These are phyloP conservation scores for Diorhabda sublineata DNA, from an alignment of 1,140 invertebrate species.

Conservation along the genomic window DNA sequence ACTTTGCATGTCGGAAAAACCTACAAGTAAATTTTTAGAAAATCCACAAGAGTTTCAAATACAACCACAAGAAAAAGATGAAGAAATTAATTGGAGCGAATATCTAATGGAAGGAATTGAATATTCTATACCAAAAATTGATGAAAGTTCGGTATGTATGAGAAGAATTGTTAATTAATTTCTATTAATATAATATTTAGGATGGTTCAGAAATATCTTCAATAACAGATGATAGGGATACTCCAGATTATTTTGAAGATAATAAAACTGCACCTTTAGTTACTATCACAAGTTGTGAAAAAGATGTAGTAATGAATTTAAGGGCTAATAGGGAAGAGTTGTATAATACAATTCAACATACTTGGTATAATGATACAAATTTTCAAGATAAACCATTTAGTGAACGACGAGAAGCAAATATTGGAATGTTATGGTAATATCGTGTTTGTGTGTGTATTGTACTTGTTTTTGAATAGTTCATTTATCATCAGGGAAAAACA, in stretches of 20 bases:
- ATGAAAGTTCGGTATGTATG: slow-evolving; percentile 33
- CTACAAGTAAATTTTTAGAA: slow-evolving; percentile 40
- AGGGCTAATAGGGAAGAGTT: slow-evolving; percentile 29
- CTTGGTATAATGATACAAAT: slow-evolving; percentile 32
- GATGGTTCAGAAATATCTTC: slow-evolving; percentile 16
- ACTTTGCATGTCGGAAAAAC: slow-evolving; percentile 37
- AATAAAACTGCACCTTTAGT: neutral
- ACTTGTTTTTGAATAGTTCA: neutral
- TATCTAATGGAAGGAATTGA: slow-evolving; percentile 43
- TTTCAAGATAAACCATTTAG: slow-evolving; percentile 32
- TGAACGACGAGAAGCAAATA: slow-evolving; percentile 35
- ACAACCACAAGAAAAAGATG: slow-evolving; percentile 21
- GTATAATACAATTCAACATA: slow-evolving; percentile 32
- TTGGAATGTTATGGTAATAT: slow-evolving; percentile 37
- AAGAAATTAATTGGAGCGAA: slow-evolving; percentile 40
- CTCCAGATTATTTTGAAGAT: neutral
- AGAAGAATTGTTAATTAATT: neutral
- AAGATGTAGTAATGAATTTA: slow-evolving; percentile 27
- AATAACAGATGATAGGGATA: slow-evolving; percentile 11
- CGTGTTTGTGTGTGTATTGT: neutral
- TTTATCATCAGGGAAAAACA: slow-evolving; percentile 36
- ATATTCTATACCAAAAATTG: slow-evolving; percentile 31
- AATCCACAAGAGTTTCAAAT: slow-evolving; percentile 30
- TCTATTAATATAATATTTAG: slow-evolving; percentile 9
- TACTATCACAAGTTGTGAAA: slow-evolving; percentile 14